A percentile compares a stretch with the other conserved stretches of the same genome.
phyloP scores from a whole-genome alignment of 1,140 invertebrate genomes.

The Stenopsyche tienmushanensis region DNA sequence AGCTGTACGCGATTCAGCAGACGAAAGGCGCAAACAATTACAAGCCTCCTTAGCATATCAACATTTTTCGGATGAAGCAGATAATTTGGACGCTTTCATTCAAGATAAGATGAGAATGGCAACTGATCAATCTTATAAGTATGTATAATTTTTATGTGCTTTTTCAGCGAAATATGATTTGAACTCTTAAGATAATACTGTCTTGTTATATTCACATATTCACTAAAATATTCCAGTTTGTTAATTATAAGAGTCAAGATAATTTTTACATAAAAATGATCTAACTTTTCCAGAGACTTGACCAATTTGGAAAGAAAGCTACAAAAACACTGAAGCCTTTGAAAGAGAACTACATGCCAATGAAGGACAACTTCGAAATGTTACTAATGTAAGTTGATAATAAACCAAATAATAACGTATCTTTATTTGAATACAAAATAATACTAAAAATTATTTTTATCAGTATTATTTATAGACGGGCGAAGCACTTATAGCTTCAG shows the following conservation, averaged over 20 bases:
- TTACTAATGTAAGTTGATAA: conserved; percentile 67
- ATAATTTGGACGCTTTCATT: conserved; percentile 88
- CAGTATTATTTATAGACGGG: conserved; percentile 45
- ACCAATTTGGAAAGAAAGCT: conserved; percentile 90
- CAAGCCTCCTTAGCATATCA: conserved; percentile 65
- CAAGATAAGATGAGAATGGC: conserved; percentile 89
- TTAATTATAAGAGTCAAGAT: not conserved
- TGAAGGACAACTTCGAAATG: conserved; percentile 80
- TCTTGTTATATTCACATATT: not conserved
- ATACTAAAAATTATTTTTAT: conserved; percentile 9
- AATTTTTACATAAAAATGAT: not conserved
- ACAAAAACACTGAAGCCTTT: conserved; percentile 97
- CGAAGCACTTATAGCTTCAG: conserved; percentile 50
- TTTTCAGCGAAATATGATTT: not conserved
- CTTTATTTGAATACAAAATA: not conserved
- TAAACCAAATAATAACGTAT: not conserved
- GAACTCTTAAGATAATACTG: not conserved
- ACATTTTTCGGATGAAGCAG: conserved; percentile 84
- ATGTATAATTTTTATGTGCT: conserved; percentile 6
- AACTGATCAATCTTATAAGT: conserved; percentile 84
- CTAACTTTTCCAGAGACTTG: conserved; percentile 65
- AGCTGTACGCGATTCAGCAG: conserved; percentile 72
- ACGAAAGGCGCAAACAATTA: conserved; percentile 69
- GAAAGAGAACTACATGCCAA: conserved; percentile 92
- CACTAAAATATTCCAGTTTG: not conserved